Percentiles rank a stretch among this genome's conserved stretches.
Evolutionary conservation across 2,888 invertebrate species (phyloP).

Genomic region (Cynaeus angustus): DNA sequence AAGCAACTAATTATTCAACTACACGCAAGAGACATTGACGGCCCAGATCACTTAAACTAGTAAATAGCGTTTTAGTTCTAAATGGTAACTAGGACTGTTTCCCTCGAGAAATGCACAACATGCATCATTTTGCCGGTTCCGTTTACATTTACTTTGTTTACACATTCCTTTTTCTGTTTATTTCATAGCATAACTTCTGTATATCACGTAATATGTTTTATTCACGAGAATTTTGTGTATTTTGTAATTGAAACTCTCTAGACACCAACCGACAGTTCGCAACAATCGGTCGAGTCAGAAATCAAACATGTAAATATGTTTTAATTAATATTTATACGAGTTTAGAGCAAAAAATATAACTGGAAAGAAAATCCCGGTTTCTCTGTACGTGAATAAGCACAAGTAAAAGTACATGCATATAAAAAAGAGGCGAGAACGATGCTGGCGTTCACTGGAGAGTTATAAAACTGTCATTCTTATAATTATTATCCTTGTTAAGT

Average conservation of each 20-base stretch:
- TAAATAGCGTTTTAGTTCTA: slow-evolving; percentile 64
- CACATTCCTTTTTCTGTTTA: slow-evolving; percentile 41
- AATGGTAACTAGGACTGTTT: slow-evolving; percentile 54
- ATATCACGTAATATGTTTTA: slow-evolving; percentile 37
- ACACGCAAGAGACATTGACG: slow-evolving; percentile 63
- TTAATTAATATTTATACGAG: no score
- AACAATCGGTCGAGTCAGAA: neutral
- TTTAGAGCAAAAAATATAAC: no score
- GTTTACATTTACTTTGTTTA: slow-evolving; percentile 44
- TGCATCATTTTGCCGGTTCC: slow-evolving; percentile 44
- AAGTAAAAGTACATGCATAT: slow-evolving; percentile 5
- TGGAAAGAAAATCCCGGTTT: no score
- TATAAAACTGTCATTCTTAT: slow-evolving; percentile 8
- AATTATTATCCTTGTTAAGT: slow-evolving; percentile 8
- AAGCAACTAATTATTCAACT: slow-evolving; percentile 66
- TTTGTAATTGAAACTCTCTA: slow-evolving; percentile 24
- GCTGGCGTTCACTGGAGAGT: slow-evolving; percentile 3
- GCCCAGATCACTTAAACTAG: slow-evolving; percentile 65
- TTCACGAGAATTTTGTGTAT: slow-evolving; percentile 16
- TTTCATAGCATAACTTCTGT: slow-evolving; percentile 26
- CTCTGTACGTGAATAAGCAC: slow-evolving; percentile 4
- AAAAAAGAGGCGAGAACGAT: slow-evolving; percentile 4
- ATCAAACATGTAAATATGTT: neutral
- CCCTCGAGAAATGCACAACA: slow-evolving; percentile 46
- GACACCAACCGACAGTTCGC: neutral